Base-by-base conservation (phyloP, 2,888 invertebrate genomes). In the Meiosimyza platycephala region DNA sequence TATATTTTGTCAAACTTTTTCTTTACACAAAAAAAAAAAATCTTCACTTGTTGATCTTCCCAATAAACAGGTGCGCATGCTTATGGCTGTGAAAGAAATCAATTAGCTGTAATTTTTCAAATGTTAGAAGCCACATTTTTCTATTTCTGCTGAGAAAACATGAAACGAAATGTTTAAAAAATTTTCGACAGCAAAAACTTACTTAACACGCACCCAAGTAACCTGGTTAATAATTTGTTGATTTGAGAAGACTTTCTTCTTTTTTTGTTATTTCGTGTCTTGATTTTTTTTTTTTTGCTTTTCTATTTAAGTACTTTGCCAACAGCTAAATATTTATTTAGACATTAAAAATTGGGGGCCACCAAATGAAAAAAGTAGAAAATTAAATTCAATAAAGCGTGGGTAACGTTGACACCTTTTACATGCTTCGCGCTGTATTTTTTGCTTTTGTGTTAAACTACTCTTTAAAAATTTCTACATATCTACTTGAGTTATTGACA, bases 341-440 rank as follows among this genome's bases (percentile, higher is more conserved):
- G 18, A 55, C 22, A 55, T 55, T 55, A 55, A 55, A 55, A 55
- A 18, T 18, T 55, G 15, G 16, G 16, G 18, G 11, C 11, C 55
- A 12, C 1, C 18, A 11, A 55, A 55, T 9, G n/a, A 16, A 40
- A 40, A 40, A 40, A 40, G 9, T 40, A 40, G 40, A 40, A 40
- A 40, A 40, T 40, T 40, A 7, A 40, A 40, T 40, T 40, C 9
- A 7, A 7, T 9, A 16, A 54, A 18, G 55, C 55, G 71, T 76
- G 62, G 59, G 67, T 28, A 66, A 63, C 62, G 47, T 47, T 82
- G 82, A 80, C 82, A 81, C 79, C 76, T 79, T 82, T 81, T 81
- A 78, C 79, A 81, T 80, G 81, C 82, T 81, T 81, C 78, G 76
- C 75, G 54, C n/a, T 54, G 7, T 40, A n/a, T 9, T 63, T 12